Evolutionary conservation across 1,140 invertebrate genomes (phyloP).

Genomic region (Bombus confusus): DNA sequence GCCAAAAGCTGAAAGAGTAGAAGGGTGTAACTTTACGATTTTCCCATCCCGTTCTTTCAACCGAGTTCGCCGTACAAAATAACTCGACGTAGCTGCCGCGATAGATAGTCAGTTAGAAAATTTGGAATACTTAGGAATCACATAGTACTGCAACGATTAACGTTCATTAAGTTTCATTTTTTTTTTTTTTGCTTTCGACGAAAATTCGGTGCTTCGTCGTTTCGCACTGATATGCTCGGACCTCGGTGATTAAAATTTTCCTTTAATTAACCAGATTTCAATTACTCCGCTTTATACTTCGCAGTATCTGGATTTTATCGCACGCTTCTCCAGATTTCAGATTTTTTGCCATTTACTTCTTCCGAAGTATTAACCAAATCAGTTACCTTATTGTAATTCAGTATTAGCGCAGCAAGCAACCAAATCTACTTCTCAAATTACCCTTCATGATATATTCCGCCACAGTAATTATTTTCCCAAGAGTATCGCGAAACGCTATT

Average conservation of each 20-base stretch:
- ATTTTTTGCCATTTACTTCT: too few relatives aligned
- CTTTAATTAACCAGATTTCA: not conserved
- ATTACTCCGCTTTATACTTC: not conserved
- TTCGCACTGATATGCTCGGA: not conserved
- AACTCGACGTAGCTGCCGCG: not conserved
- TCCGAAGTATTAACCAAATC: not conserved
- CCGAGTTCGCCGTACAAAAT: not conserved
- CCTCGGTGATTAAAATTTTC: not conserved
- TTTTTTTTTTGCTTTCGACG: not conserved
- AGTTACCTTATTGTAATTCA: too few relatives aligned
- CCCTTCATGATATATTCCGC: too few relatives aligned
- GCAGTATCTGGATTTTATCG: not conserved
- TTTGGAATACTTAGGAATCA: not conserved
- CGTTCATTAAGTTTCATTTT: not conserved
- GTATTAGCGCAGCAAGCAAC: too few relatives aligned
- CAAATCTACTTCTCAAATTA: too few relatives aligned
- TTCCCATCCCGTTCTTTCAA: not conserved
- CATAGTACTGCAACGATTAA: not conserved
- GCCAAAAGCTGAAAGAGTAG: not conserved
- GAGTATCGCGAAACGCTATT: not conserved
- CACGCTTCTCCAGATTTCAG: too few relatives aligned
- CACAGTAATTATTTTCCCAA: not conserved
- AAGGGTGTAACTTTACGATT: slow-evolving; percentile 1
- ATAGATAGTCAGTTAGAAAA: not conserved
- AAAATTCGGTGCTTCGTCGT: not conserved